Evolutionary conservation across 2,888 invertebrate species (phyloP), one percentile per base, ranked within the genome.

Genomic region (Synanthedon andrenaeformis): DNA sequence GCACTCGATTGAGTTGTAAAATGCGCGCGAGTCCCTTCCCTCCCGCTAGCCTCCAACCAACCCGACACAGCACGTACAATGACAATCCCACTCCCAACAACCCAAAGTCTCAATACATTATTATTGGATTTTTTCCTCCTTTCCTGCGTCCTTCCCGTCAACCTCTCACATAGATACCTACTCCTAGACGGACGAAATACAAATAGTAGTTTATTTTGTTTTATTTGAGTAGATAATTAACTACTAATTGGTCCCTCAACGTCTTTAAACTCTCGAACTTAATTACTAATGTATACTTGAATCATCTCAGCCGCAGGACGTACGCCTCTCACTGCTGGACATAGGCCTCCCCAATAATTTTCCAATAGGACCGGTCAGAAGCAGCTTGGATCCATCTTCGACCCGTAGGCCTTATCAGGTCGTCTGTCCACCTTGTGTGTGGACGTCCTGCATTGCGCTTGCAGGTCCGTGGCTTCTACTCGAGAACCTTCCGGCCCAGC

Each of bases 191-290:
- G 62, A 73, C 70, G 69, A 75, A 81, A 82, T 80, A 81, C 76
- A 79, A 76, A n/a, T n/a, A 78, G 76, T 80, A 74, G 73, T 70
- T 80, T 74, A 70, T 79, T 78, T 79, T 70, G 69, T 77, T 79
- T 75, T 76, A 67, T 68, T 67, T 49, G 5, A 63, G 28, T 35
- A 35, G 6, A 28, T 28, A 6, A 28, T 28, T 28, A 3, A 28
- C 66, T 59, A 61, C 69, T 67, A 65, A 76, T 75, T 74, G 72
- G 71, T 73, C 68, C 64, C 55, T 57, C 53, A 56, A 57, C 55
- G 62, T 64, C 49, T 3, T 60, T 63, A 62, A 68, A 67, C 70
- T 73, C 72, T 75, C 70, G 35, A 35, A 2, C 10, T 74, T 72
- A 69, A 61, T 57, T 62, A 63, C 23, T 23, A 23, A 1, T 23